These are phyloP conservation scores for Drosophila melanosoma DNA, from an alignment of 2,888 invertebrate species.

Conservation along the genomic window DNA sequence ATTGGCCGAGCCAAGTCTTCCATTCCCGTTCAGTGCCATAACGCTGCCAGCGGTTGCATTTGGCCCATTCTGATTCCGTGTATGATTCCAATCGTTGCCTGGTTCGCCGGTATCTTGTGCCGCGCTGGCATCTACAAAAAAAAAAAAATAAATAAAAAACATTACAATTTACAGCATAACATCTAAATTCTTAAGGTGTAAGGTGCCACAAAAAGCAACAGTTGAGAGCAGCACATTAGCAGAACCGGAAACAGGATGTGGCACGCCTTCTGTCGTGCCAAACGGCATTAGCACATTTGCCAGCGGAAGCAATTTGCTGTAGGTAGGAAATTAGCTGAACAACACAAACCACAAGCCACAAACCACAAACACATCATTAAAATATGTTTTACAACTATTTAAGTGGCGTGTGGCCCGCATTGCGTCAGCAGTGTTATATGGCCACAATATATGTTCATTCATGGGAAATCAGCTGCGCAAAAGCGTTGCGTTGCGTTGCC, in stretches of 20 bases:
- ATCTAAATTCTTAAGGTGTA: background rate
- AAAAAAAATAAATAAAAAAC: conserved; percentile 40
- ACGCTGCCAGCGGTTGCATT: conserved; percentile 64
- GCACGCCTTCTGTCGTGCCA: conserved; percentile 58
- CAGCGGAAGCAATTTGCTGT: conserved; percentile 65
- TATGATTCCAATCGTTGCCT: conserved; percentile 85
- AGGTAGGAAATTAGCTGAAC: conserved; percentile 55
- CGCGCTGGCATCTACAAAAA: conserved; percentile 88
- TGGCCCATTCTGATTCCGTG: conserved; percentile 76
- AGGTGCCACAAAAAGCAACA: conserved; percentile 53
- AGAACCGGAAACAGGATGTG: conserved; percentile 69
- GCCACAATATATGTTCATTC: conserved; percentile 49
- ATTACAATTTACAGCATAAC: background rate
- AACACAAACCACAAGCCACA: conserved; percentile 5
- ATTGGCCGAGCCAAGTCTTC: conserved; percentile 86
- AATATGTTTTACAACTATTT: conserved; percentile 70
- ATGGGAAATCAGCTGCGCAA: conserved; percentile 58
- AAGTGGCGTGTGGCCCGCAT: conserved; percentile 54
- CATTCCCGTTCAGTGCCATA: conserved; percentile 57
- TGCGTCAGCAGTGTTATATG: conserved; percentile 54
- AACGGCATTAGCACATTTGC: conserved; percentile 48
- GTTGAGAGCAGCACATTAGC: conserved; percentile 44
- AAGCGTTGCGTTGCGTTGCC: conserved; percentile 12
- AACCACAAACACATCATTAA: conserved; percentile 62
- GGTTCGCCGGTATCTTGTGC: conserved; percentile 90